Conservation (phyloP, 2,888 invertebrate species). For the Sinodicranocentrus sp. region DNA sequence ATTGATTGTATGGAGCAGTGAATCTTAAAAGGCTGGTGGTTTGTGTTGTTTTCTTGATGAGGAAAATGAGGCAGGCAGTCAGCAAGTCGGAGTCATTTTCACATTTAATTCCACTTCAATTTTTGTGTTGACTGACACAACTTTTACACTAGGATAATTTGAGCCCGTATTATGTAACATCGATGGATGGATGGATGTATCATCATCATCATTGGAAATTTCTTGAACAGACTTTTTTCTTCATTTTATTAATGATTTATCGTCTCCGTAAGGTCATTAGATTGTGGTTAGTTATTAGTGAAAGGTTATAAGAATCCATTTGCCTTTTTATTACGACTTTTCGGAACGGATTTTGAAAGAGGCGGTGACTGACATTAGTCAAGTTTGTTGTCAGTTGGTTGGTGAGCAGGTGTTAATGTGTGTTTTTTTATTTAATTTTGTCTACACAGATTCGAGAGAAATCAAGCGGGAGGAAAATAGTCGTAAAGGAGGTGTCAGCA, state of each 20-base stretch:
- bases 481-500: conserved; percentile 68
- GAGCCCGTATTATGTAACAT: too few relatives aligned
- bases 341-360: not conserved
- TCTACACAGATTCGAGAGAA: conserved; percentile 76
- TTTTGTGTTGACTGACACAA: too few relatives aligned
- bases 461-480: conserved; percentile 77
- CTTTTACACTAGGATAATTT: too few relatives aligned
- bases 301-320: conserved; percentile 4
- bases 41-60: too few relatives aligned
- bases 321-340: conserved; percentile 26
- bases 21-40: too few relatives aligned
- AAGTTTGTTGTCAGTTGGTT: not conserved
- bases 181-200: too few relatives aligned
- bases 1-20: too few relatives aligned
- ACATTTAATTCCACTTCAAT: too few relatives aligned
- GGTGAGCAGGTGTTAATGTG: conserved; percentile 28
- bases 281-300: conserved; percentile 1
- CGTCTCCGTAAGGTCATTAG: conserved; percentile 24
- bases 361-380: not conserved
- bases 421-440: conserved; percentile 4
- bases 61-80: too few relatives aligned
- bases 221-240: too few relatives aligned
- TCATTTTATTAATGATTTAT: conserved; percentile 54
- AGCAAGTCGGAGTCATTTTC: too few relatives aligned
- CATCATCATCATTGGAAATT: too few relatives aligned